A percentile compares a stretch with the other conserved stretches of the same genome.
These are phyloP conservation scores for Octopus sinensis DNA, from an alignment of 1,140 invertebrate genomes.

Conservation along the genomic window DNA sequence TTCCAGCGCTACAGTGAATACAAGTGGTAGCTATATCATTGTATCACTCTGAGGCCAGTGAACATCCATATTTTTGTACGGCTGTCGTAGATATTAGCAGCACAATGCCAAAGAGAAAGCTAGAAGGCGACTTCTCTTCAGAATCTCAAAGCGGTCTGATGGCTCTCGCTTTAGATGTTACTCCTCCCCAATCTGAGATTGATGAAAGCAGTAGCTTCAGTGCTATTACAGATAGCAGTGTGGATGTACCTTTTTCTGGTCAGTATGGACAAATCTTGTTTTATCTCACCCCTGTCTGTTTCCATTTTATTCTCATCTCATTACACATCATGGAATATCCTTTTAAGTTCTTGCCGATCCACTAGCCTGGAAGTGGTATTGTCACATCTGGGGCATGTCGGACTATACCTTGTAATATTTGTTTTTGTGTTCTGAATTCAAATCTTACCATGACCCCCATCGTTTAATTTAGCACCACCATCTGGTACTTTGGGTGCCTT, in stretches of 20 bases:
- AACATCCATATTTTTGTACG: too few relatives aligned
- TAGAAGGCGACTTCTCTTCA: constrained; percentile 21
- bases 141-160: neutral
- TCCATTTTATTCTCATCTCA: neutral
- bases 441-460: too few relatives aligned
- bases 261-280: neutral
- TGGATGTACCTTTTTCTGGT: constrained; percentile 27
- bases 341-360: neutral
- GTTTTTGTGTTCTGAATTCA: neutral
- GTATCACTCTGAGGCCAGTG: too few relatives aligned
- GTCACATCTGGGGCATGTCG: neutral
- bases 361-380: constrained; percentile 7
- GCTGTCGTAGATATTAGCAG: too few relatives aligned
- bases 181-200: constrained; percentile 23
- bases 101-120: constrained; percentile 35
- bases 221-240: constrained; percentile 29
- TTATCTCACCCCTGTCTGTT: neutral
- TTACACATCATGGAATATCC: neutral
- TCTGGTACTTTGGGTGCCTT: too few relatives aligned
- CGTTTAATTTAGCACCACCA: too few relatives aligned
- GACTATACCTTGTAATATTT: neutral
- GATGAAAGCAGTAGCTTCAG: constrained; percentile 33
- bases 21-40: too few relatives aligned
- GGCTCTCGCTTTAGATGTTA: neutral
- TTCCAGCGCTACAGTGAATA: too few relatives aligned